These are phyloP conservation scores for Corvus cornix DNA, from an alignment of 2,113 vertebrate species.

Conservation along the genomic window DNA sequence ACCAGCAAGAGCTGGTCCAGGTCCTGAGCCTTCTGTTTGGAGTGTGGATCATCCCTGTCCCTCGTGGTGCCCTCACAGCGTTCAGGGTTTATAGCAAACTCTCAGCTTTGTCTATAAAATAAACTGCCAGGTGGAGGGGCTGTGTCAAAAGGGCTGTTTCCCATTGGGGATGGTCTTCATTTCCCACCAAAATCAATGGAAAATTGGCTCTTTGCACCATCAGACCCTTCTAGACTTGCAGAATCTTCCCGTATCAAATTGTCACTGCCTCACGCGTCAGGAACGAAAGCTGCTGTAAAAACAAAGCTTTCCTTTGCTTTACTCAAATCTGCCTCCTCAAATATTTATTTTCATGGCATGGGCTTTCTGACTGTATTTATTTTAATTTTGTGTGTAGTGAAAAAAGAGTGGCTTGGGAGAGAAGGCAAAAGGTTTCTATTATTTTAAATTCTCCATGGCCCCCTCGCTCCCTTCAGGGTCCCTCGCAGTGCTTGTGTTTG, in stretches of 20 bases:
- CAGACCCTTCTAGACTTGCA: neutral
- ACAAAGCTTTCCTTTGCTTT: neutral
- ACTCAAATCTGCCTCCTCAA: neutral
- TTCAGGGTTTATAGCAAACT: rapidly evolving
- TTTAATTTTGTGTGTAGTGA: neutral
- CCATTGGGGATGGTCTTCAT: neutral
- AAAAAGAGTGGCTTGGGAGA: neutral
- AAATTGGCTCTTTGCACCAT: neutral
- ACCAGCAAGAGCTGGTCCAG: neutral
- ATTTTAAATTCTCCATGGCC: neutral
- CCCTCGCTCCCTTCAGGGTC: neutral
- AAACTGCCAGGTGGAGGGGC: neutral
- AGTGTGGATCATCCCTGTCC: neutral
- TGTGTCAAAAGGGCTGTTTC: neutral
- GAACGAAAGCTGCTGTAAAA: neutral
- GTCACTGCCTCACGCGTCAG: neutral
- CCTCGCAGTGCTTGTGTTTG: neutral
- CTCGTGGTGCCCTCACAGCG: rapidly evolving
- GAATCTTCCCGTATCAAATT: neutral
- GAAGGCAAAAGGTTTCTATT: neutral
- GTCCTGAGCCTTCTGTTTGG: neutral
- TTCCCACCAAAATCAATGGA: neutral
- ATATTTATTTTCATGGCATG: conserved; percentile 37
- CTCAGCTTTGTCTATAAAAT: neutral
- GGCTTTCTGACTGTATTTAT: conserved; percentile 15